Evolutionary conservation across 2,113 vertebrate species (phyloP), one percentile per base, ranked within the genome.

Genomic region (cattle (Bos taurus)): DNA sequence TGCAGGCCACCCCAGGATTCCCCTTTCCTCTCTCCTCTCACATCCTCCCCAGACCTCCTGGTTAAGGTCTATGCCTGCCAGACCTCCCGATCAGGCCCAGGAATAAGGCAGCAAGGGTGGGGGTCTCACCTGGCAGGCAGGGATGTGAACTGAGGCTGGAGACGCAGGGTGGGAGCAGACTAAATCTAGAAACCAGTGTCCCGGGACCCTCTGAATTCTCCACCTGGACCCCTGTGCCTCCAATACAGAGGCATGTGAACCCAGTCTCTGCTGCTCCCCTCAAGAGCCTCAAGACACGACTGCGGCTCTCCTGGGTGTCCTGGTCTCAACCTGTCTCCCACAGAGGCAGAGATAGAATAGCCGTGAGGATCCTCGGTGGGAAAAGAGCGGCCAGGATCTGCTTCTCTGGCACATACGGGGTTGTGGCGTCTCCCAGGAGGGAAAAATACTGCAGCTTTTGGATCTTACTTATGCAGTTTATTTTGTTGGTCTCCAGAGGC

Each of bases 1-100:
- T 52, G 88, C 91, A 97, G 98, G 96, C 92, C 92, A 90, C 88
- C 92, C 91, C 94, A 87, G 93, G 80, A 21, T 7, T 83, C 50
- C 54, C 13, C 21, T n/a, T 84, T 86, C 89, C 64, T 64, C 52
- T 67, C 40, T 92, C 82, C 48, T 9, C 92, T 64, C 13, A 67
- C 33, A 48, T 50, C 59, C 48, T 93, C 17, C 86, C 56, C 67
- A 56, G 40, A 94, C 59, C 54, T 83, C 48, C 36, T 36, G n/a
- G 48, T 33, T 26, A 26, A 57, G 33, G 33, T 64, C 36, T 86
- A 33, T 0, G 33, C 93, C 8, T 46, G 60, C 3, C 40, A 87
- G 89, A 48, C 33, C 83, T 57, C 62, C 30, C 0, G 0, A 71
- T 40, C 67, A 21, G 91, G 88, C 36, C 71, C 23, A 26, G 23